These are phyloP conservation scores for Limanda limanda DNA, from an alignment of 2,113 vertebrate genomes.

Conservation along the genomic window DNA sequence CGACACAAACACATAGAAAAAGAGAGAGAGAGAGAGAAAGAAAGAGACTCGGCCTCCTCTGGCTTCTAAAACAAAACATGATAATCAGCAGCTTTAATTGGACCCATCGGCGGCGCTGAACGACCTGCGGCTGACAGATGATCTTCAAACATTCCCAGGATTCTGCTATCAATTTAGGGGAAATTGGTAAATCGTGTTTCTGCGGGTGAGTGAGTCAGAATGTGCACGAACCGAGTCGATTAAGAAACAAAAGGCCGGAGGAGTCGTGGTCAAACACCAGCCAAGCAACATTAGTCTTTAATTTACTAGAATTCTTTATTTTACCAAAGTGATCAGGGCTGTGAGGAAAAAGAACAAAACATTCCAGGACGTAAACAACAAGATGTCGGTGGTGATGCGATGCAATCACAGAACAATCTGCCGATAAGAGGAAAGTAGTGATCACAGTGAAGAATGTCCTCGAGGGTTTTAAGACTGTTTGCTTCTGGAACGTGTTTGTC, in stretches of 20 bases:
- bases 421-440: not conserved
- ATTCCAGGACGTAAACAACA: not conserved
- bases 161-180: constrained; percentile 60
- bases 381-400: not conserved
- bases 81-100: constrained; percentile 47
- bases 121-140: constrained; percentile 16
- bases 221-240: constrained; percentile 38
- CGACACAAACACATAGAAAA: not conserved
- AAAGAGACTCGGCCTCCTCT: not conserved
- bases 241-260: constrained; percentile 21
- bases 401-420: not conserved
- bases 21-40: not conserved
- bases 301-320: constrained; percentile 11
- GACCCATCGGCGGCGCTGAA: constrained; percentile 30
- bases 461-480: not conserved
- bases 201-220: constrained; percentile 16
- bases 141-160: constrained; percentile 46
- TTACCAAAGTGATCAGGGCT: constrained; percentile 7
- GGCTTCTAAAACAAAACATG: constrained; percentile 33
- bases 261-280: constrained; percentile 27
- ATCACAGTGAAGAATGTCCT: constrained; percentile 1
- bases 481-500: not conserved
- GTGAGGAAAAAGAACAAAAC: not conserved
- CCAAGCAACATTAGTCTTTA: constrained; percentile 21
- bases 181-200: constrained; percentile 16